Conservation (phyloP, 2,888 invertebrate genomes). For the Ormyrus pomaceus region DNA sequence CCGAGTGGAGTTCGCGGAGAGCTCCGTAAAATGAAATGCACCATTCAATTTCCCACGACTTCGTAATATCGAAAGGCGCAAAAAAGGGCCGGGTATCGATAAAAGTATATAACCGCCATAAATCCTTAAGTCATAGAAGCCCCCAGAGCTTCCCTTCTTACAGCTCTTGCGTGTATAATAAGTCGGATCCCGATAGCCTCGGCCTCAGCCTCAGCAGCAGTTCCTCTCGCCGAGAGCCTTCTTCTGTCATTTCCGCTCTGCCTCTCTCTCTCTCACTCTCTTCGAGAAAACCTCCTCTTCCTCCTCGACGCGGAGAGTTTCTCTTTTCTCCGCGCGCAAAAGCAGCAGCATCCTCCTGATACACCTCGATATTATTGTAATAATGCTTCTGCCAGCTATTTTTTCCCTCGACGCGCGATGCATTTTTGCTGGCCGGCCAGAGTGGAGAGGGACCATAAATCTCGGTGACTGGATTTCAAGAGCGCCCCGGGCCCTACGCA, state of each 20-base stretch:
- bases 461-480: conserved; percentile 35
- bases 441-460: conserved; percentile 34
- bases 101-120: no score
- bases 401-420: conserved; percentile 4
- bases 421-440: background rate
- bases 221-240: conserved; percentile 28
- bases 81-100: no score
- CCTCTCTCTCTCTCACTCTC: background rate
- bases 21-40: no score
- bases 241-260: conserved; percentile 48
- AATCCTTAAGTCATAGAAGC: no score
- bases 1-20: no score
- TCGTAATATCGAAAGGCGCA: no score
- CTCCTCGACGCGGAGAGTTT: background rate
- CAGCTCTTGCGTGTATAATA: background rate
- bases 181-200: background rate
- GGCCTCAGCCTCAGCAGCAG: background rate
- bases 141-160: background rate
- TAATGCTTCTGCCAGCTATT: background rate
- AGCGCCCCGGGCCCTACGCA: conserved; percentile 41
- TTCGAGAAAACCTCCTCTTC: conserved; percentile 7
- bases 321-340: background rate
- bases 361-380: conserved; percentile 18
- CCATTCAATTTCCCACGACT: no score
- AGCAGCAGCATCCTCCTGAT: conserved; percentile 4